Evolutionary conservation across 2,113 vertebrate genomes (phyloP).

Genomic region (Emydocephalus ijimae): DNA sequence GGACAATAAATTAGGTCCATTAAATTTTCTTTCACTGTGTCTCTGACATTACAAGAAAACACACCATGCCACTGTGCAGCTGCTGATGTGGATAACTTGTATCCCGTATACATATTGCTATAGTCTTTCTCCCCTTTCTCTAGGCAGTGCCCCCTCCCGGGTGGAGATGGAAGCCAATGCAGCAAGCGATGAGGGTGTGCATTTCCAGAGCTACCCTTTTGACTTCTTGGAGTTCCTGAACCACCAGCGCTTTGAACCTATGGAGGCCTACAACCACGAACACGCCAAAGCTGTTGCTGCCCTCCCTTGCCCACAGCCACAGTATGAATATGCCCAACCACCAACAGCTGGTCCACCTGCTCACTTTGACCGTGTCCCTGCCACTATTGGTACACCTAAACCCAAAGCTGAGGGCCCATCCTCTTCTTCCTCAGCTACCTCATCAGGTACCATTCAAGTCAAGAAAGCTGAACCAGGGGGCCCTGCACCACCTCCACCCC

Average conservation of each 20-base stretch:
- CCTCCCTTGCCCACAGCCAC: conserved; percentile 55
- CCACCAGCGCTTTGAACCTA: conserved; percentile 70
- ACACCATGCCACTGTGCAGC: background rate
- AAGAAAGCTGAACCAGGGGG: conserved; percentile 58
- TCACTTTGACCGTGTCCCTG: conserved; percentile 55
- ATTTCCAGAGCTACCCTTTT: conserved; percentile 72
- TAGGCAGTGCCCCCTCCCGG: conserved; percentile 15
- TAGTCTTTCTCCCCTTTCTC: conserved; percentile 38
- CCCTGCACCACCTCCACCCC: background rate
- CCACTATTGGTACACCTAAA: conserved; percentile 47
- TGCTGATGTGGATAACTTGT: background rate
- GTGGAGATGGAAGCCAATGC: conserved; percentile 67
- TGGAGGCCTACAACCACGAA: conserved; percentile 64
- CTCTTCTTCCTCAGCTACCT: conserved; percentile 1
- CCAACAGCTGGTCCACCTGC: conserved; percentile 36
- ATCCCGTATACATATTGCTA: background rate
- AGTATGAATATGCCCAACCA: conserved; percentile 44
- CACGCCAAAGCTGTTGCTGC: conserved; percentile 62
- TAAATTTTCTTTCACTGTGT: background rate
- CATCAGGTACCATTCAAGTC: conserved; percentile 34
- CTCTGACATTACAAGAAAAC: background rate
- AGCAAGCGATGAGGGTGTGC: conserved; percentile 67
- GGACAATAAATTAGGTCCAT: background rate
- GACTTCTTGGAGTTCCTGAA: conserved; percentile 72
- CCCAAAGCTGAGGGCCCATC: conserved; percentile 53